Conservation (phyloP, 2,113 vertebrate genomes). For the Ailurus styani region DNA sequence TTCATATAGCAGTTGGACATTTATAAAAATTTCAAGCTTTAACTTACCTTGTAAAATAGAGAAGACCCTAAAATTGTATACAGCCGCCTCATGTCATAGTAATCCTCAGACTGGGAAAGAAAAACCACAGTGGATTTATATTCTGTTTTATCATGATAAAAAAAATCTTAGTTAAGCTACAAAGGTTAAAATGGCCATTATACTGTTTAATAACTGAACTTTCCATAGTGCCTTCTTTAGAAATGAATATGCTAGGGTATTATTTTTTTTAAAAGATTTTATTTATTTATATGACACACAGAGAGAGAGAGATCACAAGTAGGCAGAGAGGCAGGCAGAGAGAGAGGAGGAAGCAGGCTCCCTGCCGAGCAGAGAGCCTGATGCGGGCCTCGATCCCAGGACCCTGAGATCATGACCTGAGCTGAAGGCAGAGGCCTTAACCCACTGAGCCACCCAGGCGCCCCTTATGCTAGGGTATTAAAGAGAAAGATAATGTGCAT, state of each 20-base stretch:
- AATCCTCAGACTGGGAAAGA: slow-evolving; percentile 91
- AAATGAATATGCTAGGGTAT: not conserved
- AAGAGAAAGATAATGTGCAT: not conserved
- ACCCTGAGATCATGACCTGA: too few species aligned
- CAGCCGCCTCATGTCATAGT: slow-evolving; percentile 91
- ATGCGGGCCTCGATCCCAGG: too few species aligned
- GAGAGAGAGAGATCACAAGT: too few species aligned
- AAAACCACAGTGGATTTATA: slow-evolving; percentile 41
- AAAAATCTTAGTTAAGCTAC: not conserved
- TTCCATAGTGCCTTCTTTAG: not conserved
- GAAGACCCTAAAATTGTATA: slow-evolving; percentile 94
- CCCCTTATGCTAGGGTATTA: not conserved
- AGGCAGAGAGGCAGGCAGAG: too few species aligned
- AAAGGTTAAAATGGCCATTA: slow-evolving; percentile 16
- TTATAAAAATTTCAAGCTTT: slow-evolving; percentile 41
- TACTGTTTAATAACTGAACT: not conserved
- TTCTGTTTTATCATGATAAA: not conserved
- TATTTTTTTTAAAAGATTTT: too few species aligned
- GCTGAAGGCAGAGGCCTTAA: too few species aligned
- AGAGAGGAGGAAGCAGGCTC: too few species aligned
- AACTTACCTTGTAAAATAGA: slow-evolving; percentile 94
- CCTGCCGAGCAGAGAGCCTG: too few species aligned
- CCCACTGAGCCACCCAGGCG: too few species aligned
- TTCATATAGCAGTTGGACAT: not conserved
- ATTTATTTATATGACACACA: too few species aligned